A percentile compares a stretch with the other conserved stretches of the same genome.
Conservation (phyloP, 2,888 invertebrate species). For the Eupithecia inturbata region DNA sequence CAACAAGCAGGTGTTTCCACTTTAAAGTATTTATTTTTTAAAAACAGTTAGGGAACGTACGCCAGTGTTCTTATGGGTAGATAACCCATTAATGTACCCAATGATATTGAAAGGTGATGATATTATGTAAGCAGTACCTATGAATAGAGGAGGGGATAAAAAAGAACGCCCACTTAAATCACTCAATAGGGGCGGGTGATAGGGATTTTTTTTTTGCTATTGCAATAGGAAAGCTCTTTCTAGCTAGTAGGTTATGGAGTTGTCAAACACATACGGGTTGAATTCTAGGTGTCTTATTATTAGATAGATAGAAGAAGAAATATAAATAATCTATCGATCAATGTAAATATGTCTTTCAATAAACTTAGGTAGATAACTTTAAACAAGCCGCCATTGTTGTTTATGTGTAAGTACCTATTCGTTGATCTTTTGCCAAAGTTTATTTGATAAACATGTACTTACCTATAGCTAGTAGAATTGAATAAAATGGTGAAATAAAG, state of each 20-base stretch:
- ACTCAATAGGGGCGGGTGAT: slow-evolving; percentile 5
- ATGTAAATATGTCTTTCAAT: too few relatives aligned
- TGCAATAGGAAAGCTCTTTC: background rate
- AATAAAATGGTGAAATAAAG: too few relatives aligned
- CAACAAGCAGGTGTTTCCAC: slow-evolving; percentile 14
- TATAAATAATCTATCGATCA: background rate
- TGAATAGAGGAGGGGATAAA: background rate
- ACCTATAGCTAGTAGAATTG: background rate
- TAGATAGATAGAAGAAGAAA: background rate
- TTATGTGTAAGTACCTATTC: too few relatives aligned
- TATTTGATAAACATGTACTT: background rate
- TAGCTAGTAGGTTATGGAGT: background rate
- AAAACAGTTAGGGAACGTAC: background rate
- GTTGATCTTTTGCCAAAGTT: background rate
- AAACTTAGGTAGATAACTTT: too few relatives aligned
- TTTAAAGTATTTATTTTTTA: background rate
- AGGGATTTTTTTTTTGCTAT: background rate
- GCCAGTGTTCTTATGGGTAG: background rate
- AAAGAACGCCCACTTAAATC: slow-evolving; percentile 6
- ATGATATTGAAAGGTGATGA: background rate
- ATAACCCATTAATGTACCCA: background rate
- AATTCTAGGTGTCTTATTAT: background rate
- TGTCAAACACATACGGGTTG: background rate
- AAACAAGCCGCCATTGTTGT: too few relatives aligned
- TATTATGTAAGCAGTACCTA: slow-evolving; percentile 15